Percentiles rank a stretch among this genome's conserved stretches.
Conservation (phyloP, 1,140 invertebrate species). For the Brachionus paranguensis region DNA sequence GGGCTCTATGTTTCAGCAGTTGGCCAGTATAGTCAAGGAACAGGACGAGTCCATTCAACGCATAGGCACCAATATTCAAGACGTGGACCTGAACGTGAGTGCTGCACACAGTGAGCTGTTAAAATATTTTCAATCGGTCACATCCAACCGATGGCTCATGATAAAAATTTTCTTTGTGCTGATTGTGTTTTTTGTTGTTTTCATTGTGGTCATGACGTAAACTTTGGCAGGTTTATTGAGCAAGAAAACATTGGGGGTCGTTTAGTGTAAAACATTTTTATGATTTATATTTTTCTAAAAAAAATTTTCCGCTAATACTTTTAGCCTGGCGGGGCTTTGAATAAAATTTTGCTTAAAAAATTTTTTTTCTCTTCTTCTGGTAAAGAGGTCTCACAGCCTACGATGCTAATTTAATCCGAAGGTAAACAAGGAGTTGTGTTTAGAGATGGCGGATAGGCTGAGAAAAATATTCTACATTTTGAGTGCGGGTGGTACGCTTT, state of each 20-base stretch:
- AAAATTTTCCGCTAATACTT: background rate
- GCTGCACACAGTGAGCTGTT: slow-evolving; percentile 92
- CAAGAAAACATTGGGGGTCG: background rate
- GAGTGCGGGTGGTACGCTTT: slow-evolving; percentile 4
- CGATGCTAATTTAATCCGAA: background rate
- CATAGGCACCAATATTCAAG: slow-evolving; percentile 93
- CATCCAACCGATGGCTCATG: slow-evolving; percentile 96
- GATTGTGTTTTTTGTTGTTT: slow-evolving; percentile 98
- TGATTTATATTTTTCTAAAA: background rate
- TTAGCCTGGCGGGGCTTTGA: background rate
- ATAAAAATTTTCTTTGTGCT: slow-evolving; percentile 97
- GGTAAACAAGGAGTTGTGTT: background rate
- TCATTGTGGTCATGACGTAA: slow-evolving; percentile 77
- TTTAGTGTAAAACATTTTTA: slow-evolving; percentile 2
- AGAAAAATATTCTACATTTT: slow-evolving; percentile 24
- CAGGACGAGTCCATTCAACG: slow-evolving; percentile 94
- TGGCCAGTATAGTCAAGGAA: slow-evolving; percentile 97
- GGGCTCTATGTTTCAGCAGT: slow-evolving; percentile 94
- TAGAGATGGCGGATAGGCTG: background rate
- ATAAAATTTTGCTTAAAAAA: background rate
- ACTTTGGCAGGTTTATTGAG: background rate
- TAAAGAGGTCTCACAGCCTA: slow-evolving; percentile 6
- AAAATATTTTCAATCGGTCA: slow-evolving; percentile 94
- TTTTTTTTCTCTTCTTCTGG: background rate
- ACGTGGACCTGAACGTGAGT: slow-evolving; percentile 90